A percentile compares a stretch with the other conserved stretches of the same genome.
Conservation (phyloP, 2,888 invertebrate species). For the Cosmorhoe ocellata region DNA sequence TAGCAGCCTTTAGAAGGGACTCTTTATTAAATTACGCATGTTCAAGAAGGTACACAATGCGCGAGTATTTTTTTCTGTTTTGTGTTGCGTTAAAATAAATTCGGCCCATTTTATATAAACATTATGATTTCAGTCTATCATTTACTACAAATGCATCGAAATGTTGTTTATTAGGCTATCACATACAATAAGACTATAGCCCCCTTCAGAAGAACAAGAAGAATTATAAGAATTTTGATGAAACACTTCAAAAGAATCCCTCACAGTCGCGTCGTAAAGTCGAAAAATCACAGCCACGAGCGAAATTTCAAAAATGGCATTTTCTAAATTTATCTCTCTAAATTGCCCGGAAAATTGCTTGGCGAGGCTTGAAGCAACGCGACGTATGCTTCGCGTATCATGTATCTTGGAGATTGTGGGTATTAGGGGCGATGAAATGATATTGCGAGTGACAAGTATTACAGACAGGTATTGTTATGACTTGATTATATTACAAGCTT, state of each 20-base stretch:
- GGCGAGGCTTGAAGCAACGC: slow-evolving; percentile 41
- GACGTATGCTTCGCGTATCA: slow-evolving; percentile 42
- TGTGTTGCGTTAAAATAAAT: too few relatives aligned
- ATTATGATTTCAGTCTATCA: too few relatives aligned
- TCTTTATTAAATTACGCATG: too few relatives aligned
- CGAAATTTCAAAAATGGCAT: slow-evolving; percentile 44
- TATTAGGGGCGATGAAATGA: slow-evolving; percentile 26
- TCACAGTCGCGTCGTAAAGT: slow-evolving; percentile 31
- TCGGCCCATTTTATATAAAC: too few relatives aligned
- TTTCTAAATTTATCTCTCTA: slow-evolving; percentile 47
- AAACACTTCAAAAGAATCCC: slow-evolving; percentile 30
- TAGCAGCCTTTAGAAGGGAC: too few relatives aligned
- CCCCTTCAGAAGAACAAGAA: too few relatives aligned
- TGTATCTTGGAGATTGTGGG: slow-evolving; percentile 37
- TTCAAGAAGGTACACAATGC: too few relatives aligned
- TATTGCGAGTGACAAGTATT: slow-evolving; percentile 19
- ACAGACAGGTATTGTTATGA: slow-evolving; percentile 10
- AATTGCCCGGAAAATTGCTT: slow-evolving; percentile 51
- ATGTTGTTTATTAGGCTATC: too few relatives aligned
- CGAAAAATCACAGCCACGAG: slow-evolving; percentile 37
- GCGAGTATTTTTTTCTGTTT: too few relatives aligned
- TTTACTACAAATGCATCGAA: slow-evolving; percentile 13
- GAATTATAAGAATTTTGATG: too few relatives aligned
- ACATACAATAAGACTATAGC: slow-evolving; percentile 13
- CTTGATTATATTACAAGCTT: slow-evolving; percentile 1